A percentile compares a stretch with the other conserved stretches of the same genome.
These are phyloP conservation scores for Burhinus oedicnemus DNA, from an alignment of 2,113 vertebrate genomes.

Conservation along the genomic window DNA sequence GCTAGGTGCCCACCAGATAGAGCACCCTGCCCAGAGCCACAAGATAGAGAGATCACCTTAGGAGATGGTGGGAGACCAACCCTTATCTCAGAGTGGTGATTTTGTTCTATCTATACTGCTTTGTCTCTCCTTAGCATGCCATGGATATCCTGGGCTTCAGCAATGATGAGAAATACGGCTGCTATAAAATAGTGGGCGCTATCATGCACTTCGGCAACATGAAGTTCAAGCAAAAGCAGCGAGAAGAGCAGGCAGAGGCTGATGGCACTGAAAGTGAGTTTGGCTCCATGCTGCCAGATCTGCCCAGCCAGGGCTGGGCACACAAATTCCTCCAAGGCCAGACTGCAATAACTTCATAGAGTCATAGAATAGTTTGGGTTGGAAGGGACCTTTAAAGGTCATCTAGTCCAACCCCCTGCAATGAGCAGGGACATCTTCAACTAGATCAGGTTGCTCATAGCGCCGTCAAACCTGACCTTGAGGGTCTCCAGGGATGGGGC, in stretches of 20 bases:
- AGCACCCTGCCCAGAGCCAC: not conserved
- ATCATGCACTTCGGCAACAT: conserved; percentile 98
- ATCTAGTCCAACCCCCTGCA: not conserved
- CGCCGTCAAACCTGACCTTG: not conserved
- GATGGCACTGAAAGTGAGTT: conserved; percentile 92
- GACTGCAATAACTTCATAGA: not conserved
- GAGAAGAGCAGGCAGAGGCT: conserved; percentile 93
- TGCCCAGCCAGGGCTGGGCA: not conserved
- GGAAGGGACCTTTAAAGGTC: not conserved
- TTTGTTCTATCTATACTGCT: not conserved
- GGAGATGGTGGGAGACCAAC: accelerated
- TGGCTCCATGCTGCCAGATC: not conserved
- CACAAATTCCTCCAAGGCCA: not conserved
- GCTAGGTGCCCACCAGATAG: not conserved
- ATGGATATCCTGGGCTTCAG: conserved; percentile 95
- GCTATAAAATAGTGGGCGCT: conserved; percentile 92
- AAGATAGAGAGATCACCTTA: accelerated
- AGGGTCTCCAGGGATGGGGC: not conserved
- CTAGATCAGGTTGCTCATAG: not conserved
- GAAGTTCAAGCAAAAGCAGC: conserved; percentile 96
- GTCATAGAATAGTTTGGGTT: not conserved
- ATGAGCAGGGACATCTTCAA: not conserved
- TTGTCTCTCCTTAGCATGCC: conserved; percentile 79
- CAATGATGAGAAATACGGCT: conserved; percentile 88
- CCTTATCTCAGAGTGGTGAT: not conserved